Conservation (phyloP, 2,888 invertebrate species). For the Argyresthia goedartella region DNA sequence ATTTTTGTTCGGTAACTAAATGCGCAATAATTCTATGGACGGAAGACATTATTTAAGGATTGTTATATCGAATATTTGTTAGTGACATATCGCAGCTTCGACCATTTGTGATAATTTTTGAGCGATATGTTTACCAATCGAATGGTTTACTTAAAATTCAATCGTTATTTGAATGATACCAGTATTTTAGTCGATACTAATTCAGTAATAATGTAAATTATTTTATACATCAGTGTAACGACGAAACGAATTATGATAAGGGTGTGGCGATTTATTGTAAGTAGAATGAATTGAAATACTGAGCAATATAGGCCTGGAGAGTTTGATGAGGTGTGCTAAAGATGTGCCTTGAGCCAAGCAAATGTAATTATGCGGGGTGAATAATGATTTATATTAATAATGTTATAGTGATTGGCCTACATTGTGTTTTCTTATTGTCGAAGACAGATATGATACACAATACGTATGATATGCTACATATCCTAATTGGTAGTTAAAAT, state of each 20-base stretch:
- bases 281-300: constrained; percentile 5
- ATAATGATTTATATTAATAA: background rate
- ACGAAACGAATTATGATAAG: constrained; percentile 17
- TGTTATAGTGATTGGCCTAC: too few species aligned
- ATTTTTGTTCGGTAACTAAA: background rate
- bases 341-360: constrained; percentile 42
- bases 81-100: constrained; percentile 12
- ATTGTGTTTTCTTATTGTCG: too few species aligned
- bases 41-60: constrained; percentile 4
- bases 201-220: constrained; percentile 1
- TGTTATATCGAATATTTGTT: background rate
- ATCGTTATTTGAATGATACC: background rate
- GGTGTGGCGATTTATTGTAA: constrained; percentile 25
- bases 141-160: background rate
- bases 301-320: background rate
- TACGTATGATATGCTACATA: too few species aligned
- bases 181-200: constrained; percentile 3
- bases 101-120: constrained; percentile 8
- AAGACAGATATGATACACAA: too few species aligned
- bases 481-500: too few species aligned
- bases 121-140: background rate
- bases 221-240: constrained; percentile 16
- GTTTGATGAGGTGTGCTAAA: constrained; percentile 21
- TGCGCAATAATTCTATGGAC: background rate
- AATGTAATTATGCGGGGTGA: constrained; percentile 22